phyloP scores from a whole-genome alignment of 2,113 vertebrate genomes.

The Toxotes jaculatrix region DNA sequence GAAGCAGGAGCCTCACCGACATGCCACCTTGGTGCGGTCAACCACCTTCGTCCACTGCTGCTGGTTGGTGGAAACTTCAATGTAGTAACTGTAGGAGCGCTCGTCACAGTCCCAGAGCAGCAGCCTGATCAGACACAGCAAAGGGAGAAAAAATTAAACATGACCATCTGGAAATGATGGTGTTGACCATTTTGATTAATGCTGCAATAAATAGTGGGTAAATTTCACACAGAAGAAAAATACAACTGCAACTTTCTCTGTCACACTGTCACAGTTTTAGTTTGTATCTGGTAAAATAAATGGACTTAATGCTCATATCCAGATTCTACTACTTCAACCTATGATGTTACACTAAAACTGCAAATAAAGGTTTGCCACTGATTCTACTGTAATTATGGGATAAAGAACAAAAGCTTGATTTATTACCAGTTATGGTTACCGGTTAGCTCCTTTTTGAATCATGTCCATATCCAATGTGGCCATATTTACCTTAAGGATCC shows the following conservation, averaged over 20 bases:
- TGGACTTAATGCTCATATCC: too few relatives aligned
- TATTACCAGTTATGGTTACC: not conserved
- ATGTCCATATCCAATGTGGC: not conserved
- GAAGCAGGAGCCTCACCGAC: slow-evolving; percentile 87
- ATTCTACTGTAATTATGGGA: not conserved
- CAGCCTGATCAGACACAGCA: slow-evolving; percentile 82
- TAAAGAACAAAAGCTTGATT: not conserved
- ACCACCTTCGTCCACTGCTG: slow-evolving; percentile 96
- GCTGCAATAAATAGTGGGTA: not conserved
- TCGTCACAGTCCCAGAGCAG: slow-evolving; percentile 99
- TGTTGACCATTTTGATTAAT: not conserved
- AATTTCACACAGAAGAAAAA: not conserved
- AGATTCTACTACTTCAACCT: too few relatives aligned
- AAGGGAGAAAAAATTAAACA: too few relatives aligned
- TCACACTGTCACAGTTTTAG: too few relatives aligned
- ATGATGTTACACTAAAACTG: too few relatives aligned
- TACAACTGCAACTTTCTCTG: too few relatives aligned
- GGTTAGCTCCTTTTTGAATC: too few relatives aligned
- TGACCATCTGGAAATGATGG: not conserved
- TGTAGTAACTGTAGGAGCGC: slow-evolving; percentile 96
- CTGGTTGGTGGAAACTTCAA: slow-evolving; percentile 96
- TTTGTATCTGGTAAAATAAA: too few relatives aligned
- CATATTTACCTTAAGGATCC: slow-evolving; percentile 87
- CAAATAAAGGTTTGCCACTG: too few relatives aligned
- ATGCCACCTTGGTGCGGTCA: slow-evolving; percentile 92